Percentiles rank a stretch among this genome's conserved stretches.
phyloP scores from a whole-genome alignment of 2,113 vertebrate genomes.

The Gallinago jamesoni region DNA sequence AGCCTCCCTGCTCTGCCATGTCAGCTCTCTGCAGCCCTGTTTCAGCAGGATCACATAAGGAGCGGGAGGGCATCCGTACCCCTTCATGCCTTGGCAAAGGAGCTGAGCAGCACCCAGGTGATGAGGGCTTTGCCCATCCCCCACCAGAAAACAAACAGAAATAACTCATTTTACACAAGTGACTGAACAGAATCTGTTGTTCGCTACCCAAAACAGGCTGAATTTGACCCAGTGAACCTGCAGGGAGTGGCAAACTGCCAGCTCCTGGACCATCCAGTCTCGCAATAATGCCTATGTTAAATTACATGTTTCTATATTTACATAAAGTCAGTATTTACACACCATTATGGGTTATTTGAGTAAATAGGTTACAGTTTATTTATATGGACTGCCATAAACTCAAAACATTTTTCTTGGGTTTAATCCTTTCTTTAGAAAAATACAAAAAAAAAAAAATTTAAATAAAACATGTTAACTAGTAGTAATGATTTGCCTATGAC shows the following conservation, averaged over 20 bases:
- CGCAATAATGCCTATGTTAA: conserved; percentile 50
- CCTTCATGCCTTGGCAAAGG: neutral
- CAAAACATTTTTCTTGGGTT: conserved; percentile 73
- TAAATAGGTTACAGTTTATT: conserved; percentile 79
- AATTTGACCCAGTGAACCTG: conserved; percentile 31
- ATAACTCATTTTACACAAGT: conserved; percentile 12
- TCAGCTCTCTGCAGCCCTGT: conserved; percentile 6
- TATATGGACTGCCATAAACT: conserved; percentile 75
- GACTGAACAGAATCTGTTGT: conserved; percentile 25
- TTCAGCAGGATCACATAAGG: conserved; percentile 9
- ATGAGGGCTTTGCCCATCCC: neutral
- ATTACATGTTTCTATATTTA: conserved; percentile 69
- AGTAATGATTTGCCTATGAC: conserved; percentile 62
- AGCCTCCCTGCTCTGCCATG: neutral
- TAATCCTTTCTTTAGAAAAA: conserved; percentile 66
- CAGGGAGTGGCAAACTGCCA: neutral
- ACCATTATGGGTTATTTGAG: conserved; percentile 67
- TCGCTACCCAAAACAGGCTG: neutral
- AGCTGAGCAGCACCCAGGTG: neutral
- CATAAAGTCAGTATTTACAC: conserved; percentile 79
- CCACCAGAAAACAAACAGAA: conserved; percentile 1
- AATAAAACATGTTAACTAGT: conserved; percentile 53
- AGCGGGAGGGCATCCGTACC: neutral
- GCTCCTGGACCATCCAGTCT: conserved; percentile 43
- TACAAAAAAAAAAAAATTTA: conserved; percentile 70